Evolutionary conservation across 2,113 vertebrate species (phyloP).

Genomic region (Candoia aspera): DNA sequence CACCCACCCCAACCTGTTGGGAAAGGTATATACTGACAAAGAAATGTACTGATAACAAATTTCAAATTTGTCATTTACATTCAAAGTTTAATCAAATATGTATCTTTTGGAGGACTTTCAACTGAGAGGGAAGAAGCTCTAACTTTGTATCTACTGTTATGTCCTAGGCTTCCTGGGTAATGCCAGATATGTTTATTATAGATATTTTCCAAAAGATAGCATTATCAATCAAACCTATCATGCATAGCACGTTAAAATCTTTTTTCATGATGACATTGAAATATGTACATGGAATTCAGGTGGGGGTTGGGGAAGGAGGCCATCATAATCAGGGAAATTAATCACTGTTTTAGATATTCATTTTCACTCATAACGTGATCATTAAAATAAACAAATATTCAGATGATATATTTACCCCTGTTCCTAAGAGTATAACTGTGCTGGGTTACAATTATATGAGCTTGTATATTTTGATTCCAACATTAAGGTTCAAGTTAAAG

Average conservation of each 20-base stretch:
- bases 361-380: conserved; percentile 13
- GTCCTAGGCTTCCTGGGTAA: not conserved
- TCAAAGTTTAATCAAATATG: not conserved
- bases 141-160: not conserved
- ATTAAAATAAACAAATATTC: conserved; percentile 28
- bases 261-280: conserved; percentile 27
- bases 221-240: conserved; percentile 20
- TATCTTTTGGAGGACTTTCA: not conserved
- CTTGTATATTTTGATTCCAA: not conserved
- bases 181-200: conserved; percentile 12
- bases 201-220: not conserved
- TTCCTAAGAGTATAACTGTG: not conserved
- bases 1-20: not conserved
- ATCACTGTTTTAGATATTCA: conserved; percentile 12
- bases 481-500: not conserved
- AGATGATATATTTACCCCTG: conserved; percentile 15
- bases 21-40: not conserved
- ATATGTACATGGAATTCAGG: not conserved
- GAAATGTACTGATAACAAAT: not conserved
- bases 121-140: not conserved
- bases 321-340: conserved; percentile 18
- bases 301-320: not conserved
- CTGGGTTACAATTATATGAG: conserved; percentile 1
- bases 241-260: not conserved
- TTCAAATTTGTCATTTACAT: not conserved